Evolutionary conservation across 2,113 vertebrate genomes (phyloP).

Genomic region (Oenanthe melanoleuca): DNA sequence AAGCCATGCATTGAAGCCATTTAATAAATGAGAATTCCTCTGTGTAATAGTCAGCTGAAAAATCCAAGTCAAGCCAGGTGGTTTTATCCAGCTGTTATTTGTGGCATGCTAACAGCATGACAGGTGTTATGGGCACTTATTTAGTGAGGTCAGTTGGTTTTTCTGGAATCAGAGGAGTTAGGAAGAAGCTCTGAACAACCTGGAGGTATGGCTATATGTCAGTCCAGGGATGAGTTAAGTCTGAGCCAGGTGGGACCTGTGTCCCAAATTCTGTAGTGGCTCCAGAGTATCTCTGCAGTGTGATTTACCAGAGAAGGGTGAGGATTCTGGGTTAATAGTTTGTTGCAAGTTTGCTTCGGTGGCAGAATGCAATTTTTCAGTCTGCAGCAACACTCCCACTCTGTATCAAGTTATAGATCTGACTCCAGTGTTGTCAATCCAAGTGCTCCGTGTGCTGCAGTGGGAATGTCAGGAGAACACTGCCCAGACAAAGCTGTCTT

Average conservation of each 20-base stretch:
- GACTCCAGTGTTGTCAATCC: not conserved
- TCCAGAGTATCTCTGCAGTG: not conserved
- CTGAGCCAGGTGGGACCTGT: not conserved
- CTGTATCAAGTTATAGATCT: not conserved
- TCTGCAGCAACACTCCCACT: not conserved
- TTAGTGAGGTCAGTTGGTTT: not conserved
- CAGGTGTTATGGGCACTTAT: not conserved
- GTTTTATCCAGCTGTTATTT: constrained; percentile 9
- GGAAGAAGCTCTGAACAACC: not conserved
- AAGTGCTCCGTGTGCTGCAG: not conserved
- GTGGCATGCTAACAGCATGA: not conserved
- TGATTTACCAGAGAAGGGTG: not conserved
- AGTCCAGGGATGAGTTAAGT: not conserved
- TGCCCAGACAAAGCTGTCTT: not conserved
- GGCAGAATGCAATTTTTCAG: not conserved
- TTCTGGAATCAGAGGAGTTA: not conserved
- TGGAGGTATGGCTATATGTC: not conserved
- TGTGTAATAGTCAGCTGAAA: constrained; percentile 1
- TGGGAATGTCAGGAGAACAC: not conserved
- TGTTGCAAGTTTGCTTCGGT: not conserved
- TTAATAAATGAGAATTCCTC: not conserved
- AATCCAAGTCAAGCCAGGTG: constrained; percentile 2
- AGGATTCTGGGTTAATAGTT: not conserved
- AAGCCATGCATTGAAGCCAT: not conserved
- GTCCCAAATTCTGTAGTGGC: not conserved